These are phyloP conservation scores for Epiblema foenella DNA, from an alignment of 2,888 invertebrate genomes.

Conservation along the genomic window DNA sequence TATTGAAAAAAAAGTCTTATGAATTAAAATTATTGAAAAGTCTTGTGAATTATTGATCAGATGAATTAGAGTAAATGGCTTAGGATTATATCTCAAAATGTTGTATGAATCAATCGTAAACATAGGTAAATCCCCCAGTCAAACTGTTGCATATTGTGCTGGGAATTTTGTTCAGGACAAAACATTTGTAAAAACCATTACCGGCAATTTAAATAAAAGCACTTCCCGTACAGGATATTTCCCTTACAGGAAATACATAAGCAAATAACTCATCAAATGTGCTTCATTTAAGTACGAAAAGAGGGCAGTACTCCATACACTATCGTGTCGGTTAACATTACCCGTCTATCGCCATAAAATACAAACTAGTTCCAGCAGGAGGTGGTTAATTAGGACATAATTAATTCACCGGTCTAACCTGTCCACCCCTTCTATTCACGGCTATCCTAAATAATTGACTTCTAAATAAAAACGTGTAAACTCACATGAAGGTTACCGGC, in stretches of 20 bases:
- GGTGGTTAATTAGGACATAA: slow-evolving; percentile 65
- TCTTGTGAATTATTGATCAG: no score
- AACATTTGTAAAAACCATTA: no score
- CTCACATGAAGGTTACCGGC: neutral
- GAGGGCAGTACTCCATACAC: slow-evolving; percentile 6
- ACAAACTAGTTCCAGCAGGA: slow-evolving; percentile 53
- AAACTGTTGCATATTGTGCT: neutral
- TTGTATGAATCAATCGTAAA: neutral
- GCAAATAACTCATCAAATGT: neutral
- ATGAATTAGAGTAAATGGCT: no score
- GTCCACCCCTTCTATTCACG: slow-evolving; percentile 41
- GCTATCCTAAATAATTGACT: slow-evolving; percentile 23
- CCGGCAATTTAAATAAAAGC: no score
- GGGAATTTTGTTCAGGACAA: no score
- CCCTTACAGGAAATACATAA: neutral
- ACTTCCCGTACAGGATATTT: no score
- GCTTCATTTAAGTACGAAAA: slow-evolving; percentile 9
- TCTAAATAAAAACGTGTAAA: neutral
- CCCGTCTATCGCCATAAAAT: slow-evolving; percentile 49
- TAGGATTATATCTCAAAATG: no score
- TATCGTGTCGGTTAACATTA: slow-evolving; percentile 22
- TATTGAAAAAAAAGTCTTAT: no score
- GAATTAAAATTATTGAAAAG: no score
- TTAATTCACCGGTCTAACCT: slow-evolving; percentile 53
- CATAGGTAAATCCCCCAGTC: neutral